phyloP scores from a whole-genome alignment of 2,888 invertebrate species.

The Zhengitettix transpicula region DNA sequence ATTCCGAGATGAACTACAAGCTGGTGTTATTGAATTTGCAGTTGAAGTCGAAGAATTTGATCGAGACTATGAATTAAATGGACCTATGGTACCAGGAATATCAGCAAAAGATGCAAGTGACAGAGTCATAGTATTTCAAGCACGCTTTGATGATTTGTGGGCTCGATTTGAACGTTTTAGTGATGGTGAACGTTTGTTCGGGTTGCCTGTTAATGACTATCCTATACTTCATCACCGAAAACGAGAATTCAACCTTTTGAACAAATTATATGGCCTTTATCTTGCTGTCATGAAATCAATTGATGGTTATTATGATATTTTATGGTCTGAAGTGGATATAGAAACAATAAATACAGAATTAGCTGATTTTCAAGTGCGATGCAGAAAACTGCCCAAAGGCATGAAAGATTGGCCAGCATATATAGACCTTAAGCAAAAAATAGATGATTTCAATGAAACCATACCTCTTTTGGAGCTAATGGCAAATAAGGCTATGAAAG shows the following conservation, averaged over 20 bases:
- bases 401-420: slow-evolving; percentile 82
- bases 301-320: slow-evolving; percentile 69
- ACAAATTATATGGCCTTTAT: slow-evolving; percentile 64
- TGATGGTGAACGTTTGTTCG: slow-evolving; percentile 71
- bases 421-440: slow-evolving; percentile 68
- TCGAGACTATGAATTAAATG: slow-evolving; percentile 51
- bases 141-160: slow-evolving; percentile 69
- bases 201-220: slow-evolving; percentile 67
- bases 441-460: slow-evolving; percentile 79
- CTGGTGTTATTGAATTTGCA: slow-evolving; percentile 48
- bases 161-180: slow-evolving; percentile 65
- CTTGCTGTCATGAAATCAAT: slow-evolving; percentile 71
- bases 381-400: slow-evolving; percentile 64
- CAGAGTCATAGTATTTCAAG: slow-evolving; percentile 56
- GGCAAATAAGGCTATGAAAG: slow-evolving; percentile 75
- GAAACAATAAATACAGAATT: slow-evolving; percentile 64
- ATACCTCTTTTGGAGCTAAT: slow-evolving; percentile 74
- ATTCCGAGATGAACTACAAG: slow-evolving; percentile 50
- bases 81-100: slow-evolving; percentile 73
- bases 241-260: slow-evolving; percentile 68
- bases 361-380: slow-evolving; percentile 68
- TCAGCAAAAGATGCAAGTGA: slow-evolving; percentile 76
- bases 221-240: slow-evolving; percentile 56
- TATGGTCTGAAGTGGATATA: slow-evolving; percentile 71
- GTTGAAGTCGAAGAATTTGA: slow-evolving; percentile 52